These are phyloP conservation scores for Synanthedon andrenaeformis DNA, from an alignment of 2,888 invertebrate species.

Conservation along the genomic window DNA sequence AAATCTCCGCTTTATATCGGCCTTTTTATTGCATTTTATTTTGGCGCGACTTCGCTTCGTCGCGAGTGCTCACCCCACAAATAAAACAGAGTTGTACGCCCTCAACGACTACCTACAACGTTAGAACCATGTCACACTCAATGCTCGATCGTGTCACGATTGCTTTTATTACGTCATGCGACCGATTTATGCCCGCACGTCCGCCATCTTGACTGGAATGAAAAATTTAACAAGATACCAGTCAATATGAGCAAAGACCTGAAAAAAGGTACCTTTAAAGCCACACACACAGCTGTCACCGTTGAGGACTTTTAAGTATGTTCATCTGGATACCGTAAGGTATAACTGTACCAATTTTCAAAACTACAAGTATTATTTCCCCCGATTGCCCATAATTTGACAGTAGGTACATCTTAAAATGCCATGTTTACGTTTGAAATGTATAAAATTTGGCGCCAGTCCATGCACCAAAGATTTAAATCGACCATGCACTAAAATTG, in stretches of 20 bases:
- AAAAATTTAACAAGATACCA: conserved; percentile 15
- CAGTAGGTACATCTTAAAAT: too few species aligned
- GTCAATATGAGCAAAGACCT: background rate
- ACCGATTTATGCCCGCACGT: conserved; percentile 14
- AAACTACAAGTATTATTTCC: too few species aligned
- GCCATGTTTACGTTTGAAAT: too few species aligned
- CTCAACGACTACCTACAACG: conserved; percentile 8
- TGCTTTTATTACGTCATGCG: conserved; percentile 20
- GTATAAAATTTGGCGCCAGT: too few species aligned
- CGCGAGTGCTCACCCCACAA: conserved; percentile 10
- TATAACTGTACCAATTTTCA: too few species aligned
- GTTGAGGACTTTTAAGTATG: too few species aligned
- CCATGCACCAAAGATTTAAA: too few species aligned
- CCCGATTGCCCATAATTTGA: too few species aligned
- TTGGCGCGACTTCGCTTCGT: conserved; percentile 21
- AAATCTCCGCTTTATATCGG: conserved; percentile 27
- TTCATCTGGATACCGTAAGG: too few species aligned
- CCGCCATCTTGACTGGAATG: conserved; percentile 18
- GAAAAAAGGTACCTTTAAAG: too few species aligned
- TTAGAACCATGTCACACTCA: conserved; percentile 19
- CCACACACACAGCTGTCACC: too few species aligned
- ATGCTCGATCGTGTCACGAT: conserved; percentile 9
- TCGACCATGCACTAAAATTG: too few species aligned
- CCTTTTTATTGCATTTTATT: conserved; percentile 41
- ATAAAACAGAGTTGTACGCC: conserved; percentile 16